phyloP scores from a whole-genome alignment of 2,797 vertebrate species.

The Lerista edwardsae region DNA sequence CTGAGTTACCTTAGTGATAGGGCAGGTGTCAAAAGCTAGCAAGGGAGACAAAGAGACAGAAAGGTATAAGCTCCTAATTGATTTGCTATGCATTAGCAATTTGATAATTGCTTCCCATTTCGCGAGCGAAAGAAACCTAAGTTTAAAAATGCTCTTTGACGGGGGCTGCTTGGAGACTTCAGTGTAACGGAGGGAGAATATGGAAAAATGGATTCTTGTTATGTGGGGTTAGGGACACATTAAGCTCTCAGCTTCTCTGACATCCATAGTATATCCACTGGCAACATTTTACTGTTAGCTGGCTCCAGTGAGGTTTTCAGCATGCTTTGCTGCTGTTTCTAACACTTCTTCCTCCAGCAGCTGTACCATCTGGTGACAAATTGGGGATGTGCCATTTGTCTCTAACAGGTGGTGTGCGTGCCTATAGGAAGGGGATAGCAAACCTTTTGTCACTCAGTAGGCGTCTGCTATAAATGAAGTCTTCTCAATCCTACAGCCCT shows the following conservation, averaged over 20 bases:
- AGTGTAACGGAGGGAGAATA: not conserved
- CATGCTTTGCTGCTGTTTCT: constrained; percentile 28
- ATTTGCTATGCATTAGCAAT: not conserved
- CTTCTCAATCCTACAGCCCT: fast-evolving
- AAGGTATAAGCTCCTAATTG: not conserved
- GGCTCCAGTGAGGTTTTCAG: constrained; percentile 12
- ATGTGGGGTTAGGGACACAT: not conserved
- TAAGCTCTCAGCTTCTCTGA: constrained; percentile 21
- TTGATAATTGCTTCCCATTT: not conserved
- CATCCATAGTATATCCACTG: not conserved
- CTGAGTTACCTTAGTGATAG: not conserved
- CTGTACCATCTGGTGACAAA: constrained; percentile 41
- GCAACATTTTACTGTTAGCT: not conserved
- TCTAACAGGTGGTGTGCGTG: not conserved
- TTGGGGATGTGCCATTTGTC: constrained; percentile 28
- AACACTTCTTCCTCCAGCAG: constrained; percentile 33
- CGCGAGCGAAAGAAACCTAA: not conserved
- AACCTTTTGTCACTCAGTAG: constrained; percentile 16
- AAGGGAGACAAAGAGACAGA: not conserved
- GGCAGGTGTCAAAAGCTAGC: not conserved
- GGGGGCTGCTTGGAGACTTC: not conserved
- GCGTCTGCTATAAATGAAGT: constrained; percentile 38
- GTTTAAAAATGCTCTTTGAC: not conserved
- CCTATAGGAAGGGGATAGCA: not conserved
- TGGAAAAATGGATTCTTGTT: not conserved